Evolutionary conservation across 2,113 vertebrate genomes (phyloP), one percentile per base, ranked within the genome.

Genomic region (Vicugna pacos): DNA sequence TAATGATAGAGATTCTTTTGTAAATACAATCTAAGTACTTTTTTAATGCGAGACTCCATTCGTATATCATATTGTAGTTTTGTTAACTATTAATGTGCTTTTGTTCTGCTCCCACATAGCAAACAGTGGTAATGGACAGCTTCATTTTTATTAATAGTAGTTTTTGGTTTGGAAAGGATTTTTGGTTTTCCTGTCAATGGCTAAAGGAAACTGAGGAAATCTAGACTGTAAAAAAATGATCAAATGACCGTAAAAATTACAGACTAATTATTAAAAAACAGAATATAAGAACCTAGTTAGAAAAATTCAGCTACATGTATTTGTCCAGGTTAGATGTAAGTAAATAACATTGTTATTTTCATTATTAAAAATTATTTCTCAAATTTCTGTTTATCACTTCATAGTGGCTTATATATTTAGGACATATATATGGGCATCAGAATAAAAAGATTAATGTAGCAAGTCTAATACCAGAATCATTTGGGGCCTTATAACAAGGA

Each of bases 71-170:
- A 90, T 70, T 92, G 54, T 92, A 97, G 79, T 92, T 97, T 94
- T 98, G 97, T 97, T 97, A 97, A 96, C 93, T 97, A 73, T 96
- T 97, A 93, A 95, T 96, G 86, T 97, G 46, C 42, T 94, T 94
- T 93, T 92, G 77, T 89, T 97, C 64, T 89, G 26, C 81, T 93
- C 64, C 35, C 69, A 86, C 58, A 87, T 52, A 95, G 42, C 91
- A 96, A 81, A 80, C 30, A 81, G 76, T 80, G 83, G 50, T 77
- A 86, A 91, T 69, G 89, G 19, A 35, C 67, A 88, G 22, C 73
- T 91, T 96, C 30, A n/a, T 86, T 97, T 94, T 83, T 46, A 86
- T 73, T 85, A 65, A 38, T 0, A 70, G 58, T 64, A 89, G 46
- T 82, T 96, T 88, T 73, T 73, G n/a, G 87, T 22, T 95, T 88